These are phyloP conservation scores for Triplophysa siluroides DNA, from an alignment of 2,113 vertebrate species.

Conservation along the genomic window DNA sequence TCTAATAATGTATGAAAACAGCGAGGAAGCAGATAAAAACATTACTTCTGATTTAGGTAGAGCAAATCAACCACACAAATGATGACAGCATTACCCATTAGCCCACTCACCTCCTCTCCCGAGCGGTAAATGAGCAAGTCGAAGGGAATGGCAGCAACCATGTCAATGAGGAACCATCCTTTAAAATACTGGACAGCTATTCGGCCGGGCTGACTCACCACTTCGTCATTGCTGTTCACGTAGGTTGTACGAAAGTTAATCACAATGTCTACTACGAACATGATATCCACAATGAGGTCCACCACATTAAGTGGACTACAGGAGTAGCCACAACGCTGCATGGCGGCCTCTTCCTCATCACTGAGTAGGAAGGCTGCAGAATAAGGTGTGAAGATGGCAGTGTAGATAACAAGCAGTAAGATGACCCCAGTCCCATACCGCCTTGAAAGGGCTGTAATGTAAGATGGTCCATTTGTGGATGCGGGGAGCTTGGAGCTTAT, in stretches of 20 bases:
- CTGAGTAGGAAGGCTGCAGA: conserved; percentile 86
- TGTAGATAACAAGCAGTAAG: conserved; percentile 89
- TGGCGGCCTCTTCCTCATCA: conserved; percentile 74
- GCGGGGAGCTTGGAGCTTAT: conserved; percentile 86
- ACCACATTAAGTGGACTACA: conserved; percentile 85
- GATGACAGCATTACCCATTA: background rate
- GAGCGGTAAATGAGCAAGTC: conserved; percentile 90
- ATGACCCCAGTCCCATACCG: conserved; percentile 93
- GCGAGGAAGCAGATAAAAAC: background rate
- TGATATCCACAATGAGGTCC: conserved; percentile 90
- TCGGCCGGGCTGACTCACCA: conserved; percentile 85
- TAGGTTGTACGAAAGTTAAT: conserved; percentile 95
- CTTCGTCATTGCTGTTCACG: conserved; percentile 87
- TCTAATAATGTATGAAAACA: conserved; percentile 52
- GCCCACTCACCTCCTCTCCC: conserved; percentile 79
- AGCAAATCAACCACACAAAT: background rate
- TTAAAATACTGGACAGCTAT: conserved; percentile 93
- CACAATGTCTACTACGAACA: conserved; percentile 90
- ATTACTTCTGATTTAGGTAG: background rate
- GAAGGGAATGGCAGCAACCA: conserved; percentile 91
- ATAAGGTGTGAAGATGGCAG: conserved; percentile 87
- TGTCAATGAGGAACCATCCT: conserved; percentile 93
- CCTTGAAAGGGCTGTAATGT: conserved; percentile 93
- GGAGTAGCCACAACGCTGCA: conserved; percentile 77
- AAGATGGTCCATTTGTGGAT: conserved; percentile 91